Base-by-base conservation (phyloP, 2,888 invertebrate genomes). In the Polymixis lichenea region DNA sequence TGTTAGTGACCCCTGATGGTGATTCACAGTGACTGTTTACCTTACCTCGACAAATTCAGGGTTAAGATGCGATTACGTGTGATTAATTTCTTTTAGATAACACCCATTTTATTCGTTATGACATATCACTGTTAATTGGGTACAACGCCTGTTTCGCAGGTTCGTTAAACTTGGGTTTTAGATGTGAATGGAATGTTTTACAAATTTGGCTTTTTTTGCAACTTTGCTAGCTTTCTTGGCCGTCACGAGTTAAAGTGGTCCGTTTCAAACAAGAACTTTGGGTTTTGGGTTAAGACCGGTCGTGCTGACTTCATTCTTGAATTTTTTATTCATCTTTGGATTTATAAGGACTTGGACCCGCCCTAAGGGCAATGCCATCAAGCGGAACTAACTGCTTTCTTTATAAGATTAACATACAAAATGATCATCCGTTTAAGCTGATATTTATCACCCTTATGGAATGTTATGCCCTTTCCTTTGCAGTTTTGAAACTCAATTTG, bases 1-100 rank as follows among this genome's bases (percentile, higher is more conserved):
- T 90, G 94, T 92, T 89, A 94, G 78, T 94, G 95, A 95, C 94
- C 95, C 84, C 89, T 74, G 78, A 38, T 67, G 86, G 89, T 95
- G 95, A 95, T 79, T 95, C 95, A 95, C 73, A 62, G 60, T 74
- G 77, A 75, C 76, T 90, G 92, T 95, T 94, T 94, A 94, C 94
- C 81, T 88, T 77, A 92, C 80, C 78, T 87, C 78, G 75, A 77
- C 83, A 88, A 82, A 82, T 84, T 85, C 83, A 82, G 78, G 66
- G 79, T 80, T 76, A 80, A 76, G 60, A 69, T 77, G 76, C 51
- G 82, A 85, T 85, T 81, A 86, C 75, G 56, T 82, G 78, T 90
- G 88, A 90, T 90, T 89, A 88, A 91, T 89, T 82, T 79, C 25
- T 85, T 84, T 79, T 75, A 84, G 89, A 89, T 90, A 90, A 84